Evolutionary conservation across 2,113 vertebrate species (phyloP).

Genomic region (Cettia cetti): DNA sequence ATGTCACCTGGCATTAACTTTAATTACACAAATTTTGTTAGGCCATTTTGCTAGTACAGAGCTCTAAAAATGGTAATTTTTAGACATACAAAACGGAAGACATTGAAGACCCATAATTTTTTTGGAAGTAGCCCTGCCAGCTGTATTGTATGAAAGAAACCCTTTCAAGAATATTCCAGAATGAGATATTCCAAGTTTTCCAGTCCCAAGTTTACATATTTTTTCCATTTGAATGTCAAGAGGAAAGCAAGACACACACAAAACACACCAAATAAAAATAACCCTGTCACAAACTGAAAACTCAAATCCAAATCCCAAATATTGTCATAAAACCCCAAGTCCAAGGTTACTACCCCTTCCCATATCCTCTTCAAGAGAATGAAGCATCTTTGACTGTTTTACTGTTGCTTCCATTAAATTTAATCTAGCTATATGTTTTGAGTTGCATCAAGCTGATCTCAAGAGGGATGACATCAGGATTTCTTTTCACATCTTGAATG

Average conservation of each 20-base stretch:
- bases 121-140: neutral
- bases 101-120: neutral
- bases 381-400: neutral
- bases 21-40: neutral
- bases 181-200: neutral
- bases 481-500: neutral
- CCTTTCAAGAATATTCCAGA: neutral
- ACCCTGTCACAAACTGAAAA: neutral
- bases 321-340: neutral
- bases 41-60: neutral
- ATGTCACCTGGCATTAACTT: neutral
- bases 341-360: neutral
- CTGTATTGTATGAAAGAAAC: neutral
- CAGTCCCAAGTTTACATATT: neutral
- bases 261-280: neutral
- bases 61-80: neutral
- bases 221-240: neutral
- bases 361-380: neutral
- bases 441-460: neutral
- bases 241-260: neutral
- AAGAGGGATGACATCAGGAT: neutral
- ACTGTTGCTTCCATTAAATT: neutral
- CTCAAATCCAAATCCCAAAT: neutral
- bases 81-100: neutral
- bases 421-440: neutral